Base-by-base conservation (phyloP, 2,888 invertebrate species). In the Drosophila lutescens region DNA sequence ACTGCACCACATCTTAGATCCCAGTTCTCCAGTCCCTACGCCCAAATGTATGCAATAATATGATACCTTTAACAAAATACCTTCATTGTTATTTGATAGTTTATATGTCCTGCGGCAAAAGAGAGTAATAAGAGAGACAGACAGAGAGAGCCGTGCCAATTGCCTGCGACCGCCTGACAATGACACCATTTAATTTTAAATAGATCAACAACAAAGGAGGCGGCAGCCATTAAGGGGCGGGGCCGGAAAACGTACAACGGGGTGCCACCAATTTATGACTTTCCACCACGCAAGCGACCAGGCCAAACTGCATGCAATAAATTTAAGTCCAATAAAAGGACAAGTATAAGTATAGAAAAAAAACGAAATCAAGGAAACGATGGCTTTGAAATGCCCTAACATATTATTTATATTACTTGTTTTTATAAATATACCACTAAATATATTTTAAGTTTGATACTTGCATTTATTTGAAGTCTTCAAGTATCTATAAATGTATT, bases 161-260 rank as follows among this genome's bases (percentile, higher is more conserved):
- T 55, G 53, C 61, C 55, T 58, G 55, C 66, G 54, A 55, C 51
- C 41, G 68, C 53, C 74, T 86, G 86, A 80, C 86, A 86, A 81
- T 86, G 86, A 86, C 86, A 86, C 86, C 79, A 80, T 77, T 81
- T 75, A 51, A 76, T 73, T 71, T 79, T 57, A 81, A 84, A 79
- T 78, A 72, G 86, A 80, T 74, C 75, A 77, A 43, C 70, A 38
- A 67, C 50, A 76, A 70, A 13, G 47, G 8, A 17, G 15, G 12
- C 34, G 5, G 7, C 20, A 7, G 30, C 30, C 30, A 30, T 43
- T 9, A 13, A n/a, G 34, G 13, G 23, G 13, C 26, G 43, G 10
- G 30, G 32, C 41, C 20, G 38, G n/a, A 47, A 43, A 57, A 58
- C 20, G 38, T 13, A 47, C 38, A 57, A 58, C 26, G 55, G 75